Evolutionary conservation across 2,113 vertebrate genomes (phyloP).

Genomic region (Macroglossus sobrinus): DNA sequence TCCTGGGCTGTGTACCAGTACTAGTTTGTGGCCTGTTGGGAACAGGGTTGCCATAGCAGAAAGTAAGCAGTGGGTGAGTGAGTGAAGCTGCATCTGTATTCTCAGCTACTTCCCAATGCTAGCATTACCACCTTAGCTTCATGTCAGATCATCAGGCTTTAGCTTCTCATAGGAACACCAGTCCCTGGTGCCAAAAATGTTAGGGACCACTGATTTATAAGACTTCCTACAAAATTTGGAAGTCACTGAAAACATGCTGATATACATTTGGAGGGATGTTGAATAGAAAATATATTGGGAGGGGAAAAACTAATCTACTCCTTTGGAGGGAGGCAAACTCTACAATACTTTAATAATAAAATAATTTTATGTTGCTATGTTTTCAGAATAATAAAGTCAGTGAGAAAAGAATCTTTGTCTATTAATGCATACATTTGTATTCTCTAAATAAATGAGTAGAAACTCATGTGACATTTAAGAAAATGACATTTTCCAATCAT

Average conservation of each 20-base stretch:
- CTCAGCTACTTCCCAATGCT: no score
- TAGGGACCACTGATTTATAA: background rate
- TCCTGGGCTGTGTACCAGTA: no score
- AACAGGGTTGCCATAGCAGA: no score
- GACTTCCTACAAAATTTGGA: background rate
- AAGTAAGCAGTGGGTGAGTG: no score
- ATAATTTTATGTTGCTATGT: constrained; percentile 24
- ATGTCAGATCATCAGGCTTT: no score
- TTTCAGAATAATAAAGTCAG: constrained; percentile 27
- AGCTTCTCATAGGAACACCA: no score
- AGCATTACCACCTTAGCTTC: no score
- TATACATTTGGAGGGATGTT: background rate
- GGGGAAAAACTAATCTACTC: background rate
- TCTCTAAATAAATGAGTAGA: constrained; percentile 12
- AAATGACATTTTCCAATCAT: constrained; percentile 21
- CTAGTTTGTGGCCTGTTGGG: no score
- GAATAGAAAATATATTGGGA: background rate
- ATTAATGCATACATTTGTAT: background rate
- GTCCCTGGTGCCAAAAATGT: no score
- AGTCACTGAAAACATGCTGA: background rate
- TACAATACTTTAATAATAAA: background rate
- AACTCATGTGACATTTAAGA: background rate
- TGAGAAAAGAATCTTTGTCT: background rate
- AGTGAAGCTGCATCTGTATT: no score
- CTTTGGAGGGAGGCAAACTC: background rate